Evolutionary conservation across 1,140 invertebrate species (phyloP), one percentile per base, ranked within the genome.

Genomic region (Drosophila ambigua): DNA sequence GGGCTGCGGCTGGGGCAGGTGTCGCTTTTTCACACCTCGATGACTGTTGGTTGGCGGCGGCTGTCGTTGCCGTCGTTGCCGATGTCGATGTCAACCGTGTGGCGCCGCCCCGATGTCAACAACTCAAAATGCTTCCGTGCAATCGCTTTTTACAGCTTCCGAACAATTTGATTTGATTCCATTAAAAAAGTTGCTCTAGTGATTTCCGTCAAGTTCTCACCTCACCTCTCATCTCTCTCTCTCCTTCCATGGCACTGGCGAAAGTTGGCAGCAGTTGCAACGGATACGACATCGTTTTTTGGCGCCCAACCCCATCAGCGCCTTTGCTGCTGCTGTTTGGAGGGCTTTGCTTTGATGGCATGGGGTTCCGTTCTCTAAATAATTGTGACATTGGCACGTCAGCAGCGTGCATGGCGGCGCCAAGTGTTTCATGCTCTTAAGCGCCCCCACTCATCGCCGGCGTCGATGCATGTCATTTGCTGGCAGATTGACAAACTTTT

Each of bases 131-230:
- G 79, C 83, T 90, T 90, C 79, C 88, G 84, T 80, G 84, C 85
- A 91, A 91, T 91, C 82, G 82, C 73, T 81, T 91, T 90, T 91
- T 91, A 87, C 74, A 91, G 90, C 82, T 91, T 91, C 89, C 90
- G 75, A 91, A 91, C 90, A 91, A 91, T 91, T 91, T 91, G 89
- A 91, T 91, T 91, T 91, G 85, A 91, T 91, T 90, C 89, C 84
- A 84, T 80, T 82, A 87, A 87, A 87, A 90, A 90, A 89, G 81
- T 89, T 89, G 51, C 80, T 81, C 80, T 78, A 85, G 80, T 90
- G 87, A 90, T 90, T 90, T 90, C 77, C 61, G 49, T 54, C 59
- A 63, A 48, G 52, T 58, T 59, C 43, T 55, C 48, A 46, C 75
- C 58, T 62, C 54, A 71, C 64, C 59, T 55, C 48, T 45, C 16